A percentile compares a stretch with the other conserved stretches of the same genome.
Conservation (phyloP, 2,113 vertebrate species). For the Ovis aries region DNA sequence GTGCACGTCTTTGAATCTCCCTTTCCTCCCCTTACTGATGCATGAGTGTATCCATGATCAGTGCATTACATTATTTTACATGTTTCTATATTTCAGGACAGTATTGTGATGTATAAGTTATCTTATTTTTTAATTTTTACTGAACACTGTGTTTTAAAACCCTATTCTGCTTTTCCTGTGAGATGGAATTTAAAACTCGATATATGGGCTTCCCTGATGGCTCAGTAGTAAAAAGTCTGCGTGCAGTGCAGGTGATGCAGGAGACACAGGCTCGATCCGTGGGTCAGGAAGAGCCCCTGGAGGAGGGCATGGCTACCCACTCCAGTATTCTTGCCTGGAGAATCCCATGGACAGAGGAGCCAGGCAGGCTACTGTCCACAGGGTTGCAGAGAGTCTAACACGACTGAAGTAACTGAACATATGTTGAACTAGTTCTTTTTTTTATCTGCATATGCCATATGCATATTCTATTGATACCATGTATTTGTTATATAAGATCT, state of each 20-base stretch:
- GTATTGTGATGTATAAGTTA: neutral
- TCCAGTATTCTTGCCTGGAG: neutral
- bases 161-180: neutral
- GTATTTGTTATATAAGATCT: neutral
- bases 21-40: neutral
- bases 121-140: neutral
- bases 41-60: neutral
- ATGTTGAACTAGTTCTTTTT: neutral
- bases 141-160: neutral
- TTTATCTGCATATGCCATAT: neutral
- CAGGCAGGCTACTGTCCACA: neutral
- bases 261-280: neutral
- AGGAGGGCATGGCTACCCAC: neutral
- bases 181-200: slow-evolving; percentile 1
- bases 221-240: neutral
- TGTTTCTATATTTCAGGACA: neutral
- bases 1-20: neutral
- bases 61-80: neutral
- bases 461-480: neutral
- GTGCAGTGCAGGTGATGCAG: neutral
- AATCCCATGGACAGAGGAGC: neutral
- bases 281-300: neutral
- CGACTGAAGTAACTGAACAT: neutral
- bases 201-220: neutral
- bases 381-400: neutral